These are phyloP conservation scores for Lycopodina hypogea DNA, from an alignment of 37 sponge, comb jelly and placozoan genomes.

Conservation along the genomic window DNA sequence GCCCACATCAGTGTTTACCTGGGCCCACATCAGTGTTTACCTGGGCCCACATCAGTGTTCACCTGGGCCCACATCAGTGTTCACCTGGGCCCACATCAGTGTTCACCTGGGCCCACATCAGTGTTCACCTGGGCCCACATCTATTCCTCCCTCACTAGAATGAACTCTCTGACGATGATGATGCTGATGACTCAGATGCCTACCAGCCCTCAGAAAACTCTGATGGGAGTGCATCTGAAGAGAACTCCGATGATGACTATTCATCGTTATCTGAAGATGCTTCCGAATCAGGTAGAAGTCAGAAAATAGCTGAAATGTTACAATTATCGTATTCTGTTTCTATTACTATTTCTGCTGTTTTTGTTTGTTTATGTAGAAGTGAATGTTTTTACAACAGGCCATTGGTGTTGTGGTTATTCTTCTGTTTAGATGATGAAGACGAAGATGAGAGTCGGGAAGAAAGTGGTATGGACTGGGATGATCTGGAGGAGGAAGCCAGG, in stretches of 20 bases:
- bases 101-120: too few species aligned
- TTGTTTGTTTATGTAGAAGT: too few species aligned
- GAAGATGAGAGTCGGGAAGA: constrained; percentile 78
- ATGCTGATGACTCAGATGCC: constrained; percentile 27
- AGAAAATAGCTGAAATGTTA: too few species aligned
- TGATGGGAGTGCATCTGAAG: constrained; percentile 53
- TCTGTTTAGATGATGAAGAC: constrained; percentile 22
- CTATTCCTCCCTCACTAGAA: not conserved
- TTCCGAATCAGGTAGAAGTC: constrained; percentile 50
- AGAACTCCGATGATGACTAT: constrained; percentile 76
- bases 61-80: too few species aligned
- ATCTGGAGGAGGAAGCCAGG: constrained; percentile 92
- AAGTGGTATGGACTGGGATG: constrained; percentile 96
- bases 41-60: too few species aligned
- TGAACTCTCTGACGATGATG: constrained; percentile 23
- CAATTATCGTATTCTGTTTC: too few species aligned
- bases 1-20: too few species aligned
- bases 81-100: too few species aligned
- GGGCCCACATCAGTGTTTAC: too few species aligned
- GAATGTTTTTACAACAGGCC: too few species aligned
- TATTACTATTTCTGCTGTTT: too few species aligned
- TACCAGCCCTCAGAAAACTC: constrained; percentile 20
- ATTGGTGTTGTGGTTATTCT: not conserved
- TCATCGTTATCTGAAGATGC: constrained; percentile 50
- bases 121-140: too few species aligned